Base-by-base conservation (phyloP, 2,888 invertebrate species). In the Acanthosepion lycidas region DNA sequence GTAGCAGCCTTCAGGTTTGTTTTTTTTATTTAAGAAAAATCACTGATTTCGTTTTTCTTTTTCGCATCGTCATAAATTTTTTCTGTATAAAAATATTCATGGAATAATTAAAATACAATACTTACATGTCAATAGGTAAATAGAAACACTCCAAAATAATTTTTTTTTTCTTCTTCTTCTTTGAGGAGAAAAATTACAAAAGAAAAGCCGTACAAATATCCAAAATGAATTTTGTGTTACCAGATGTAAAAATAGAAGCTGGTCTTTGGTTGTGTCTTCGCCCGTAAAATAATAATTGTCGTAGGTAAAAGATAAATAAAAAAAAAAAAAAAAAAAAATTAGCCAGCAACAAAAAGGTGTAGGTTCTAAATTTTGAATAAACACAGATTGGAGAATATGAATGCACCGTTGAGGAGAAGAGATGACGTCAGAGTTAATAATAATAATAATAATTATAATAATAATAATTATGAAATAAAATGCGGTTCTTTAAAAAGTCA, bases 101-200 rank as follows among this genome's bases (percentile, higher is more conserved):
- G 42, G 42, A 42, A 42, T 42, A 42, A 42, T 42, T 42, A n/a
- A 28, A 78, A n/a, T 12, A n/a, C n/a, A 78, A n/a, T 78, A 78
- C 78, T 78, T 78, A 78, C 78, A 78, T 78, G 8, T 78, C n/a
- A 78, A 78, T n/a, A n/a, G 78, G 78, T 78, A 78, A 78, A n/a
- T 9, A n/a, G n/a, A n/a, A 78, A 78, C n/a, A 9, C 28, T 18
- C n/a, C 42, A 12, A 78, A 78, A n/a, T 78, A 55, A 20, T 1
- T 55, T 55, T 55, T 55, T 18, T 55, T 53, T 33, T n/a, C n/a
- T n/a, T n/a, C n/a, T 53, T 53, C 15, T 53, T 53, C 15, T 53
- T 53, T 64, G 42, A 42, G 42, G 42, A 42, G 42, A 42, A 42
- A 42, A 42, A 42, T 42, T 1, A 42, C 2, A 42, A n/a, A n/a